Evolutionary conservation across 2,888 invertebrate species (phyloP).

Genomic region (Exocentrus adspersus): DNA sequence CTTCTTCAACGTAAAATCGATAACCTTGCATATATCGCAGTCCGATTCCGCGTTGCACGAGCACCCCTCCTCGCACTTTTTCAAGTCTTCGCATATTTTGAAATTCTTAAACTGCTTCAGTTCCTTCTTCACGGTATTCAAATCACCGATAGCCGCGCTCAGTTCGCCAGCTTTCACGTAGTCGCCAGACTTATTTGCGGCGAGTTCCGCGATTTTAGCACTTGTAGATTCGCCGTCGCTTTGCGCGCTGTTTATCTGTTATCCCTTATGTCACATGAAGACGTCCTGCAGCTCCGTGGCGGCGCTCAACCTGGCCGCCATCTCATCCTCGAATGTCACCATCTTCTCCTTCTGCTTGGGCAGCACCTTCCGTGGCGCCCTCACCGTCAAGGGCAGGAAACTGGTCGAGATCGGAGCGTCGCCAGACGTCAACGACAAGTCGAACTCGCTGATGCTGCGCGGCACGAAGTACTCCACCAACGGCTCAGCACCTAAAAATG

Average conservation of each 20-base stretch:
- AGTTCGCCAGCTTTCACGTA: conserved; percentile 41
- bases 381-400: conserved; percentile 59
- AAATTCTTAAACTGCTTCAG: conserved; percentile 60
- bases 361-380: conserved; percentile 58
- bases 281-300: conserved; percentile 71
- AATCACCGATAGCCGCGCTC: conserved; percentile 48
- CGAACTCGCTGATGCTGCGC: conserved; percentile 84
- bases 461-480: conserved; percentile 86
- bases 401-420: conserved; percentile 63
- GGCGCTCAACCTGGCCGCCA: conserved; percentile 53
- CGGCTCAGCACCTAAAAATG: conserved; percentile 66
- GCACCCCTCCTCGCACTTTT: conserved; percentile 61
- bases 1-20: conserved; percentile 62
- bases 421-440: conserved; percentile 73
- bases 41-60: conserved; percentile 61
- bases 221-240: conserved; percentile 35
- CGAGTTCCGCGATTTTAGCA: background rate
- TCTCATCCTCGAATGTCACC: conserved; percentile 85
- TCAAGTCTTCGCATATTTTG: conserved; percentile 61
- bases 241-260: conserved; percentile 51
- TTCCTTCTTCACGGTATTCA: conserved; percentile 56
- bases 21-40: conserved; percentile 62
- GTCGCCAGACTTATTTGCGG: conserved; percentile 38
- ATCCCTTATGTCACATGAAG: conserved; percentile 79
- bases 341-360: conserved; percentile 76